These are phyloP conservation scores for Pseudomyrmex pallidus DNA, from an alignment of 1,140 invertebrate genomes.

Conservation along the genomic window DNA sequence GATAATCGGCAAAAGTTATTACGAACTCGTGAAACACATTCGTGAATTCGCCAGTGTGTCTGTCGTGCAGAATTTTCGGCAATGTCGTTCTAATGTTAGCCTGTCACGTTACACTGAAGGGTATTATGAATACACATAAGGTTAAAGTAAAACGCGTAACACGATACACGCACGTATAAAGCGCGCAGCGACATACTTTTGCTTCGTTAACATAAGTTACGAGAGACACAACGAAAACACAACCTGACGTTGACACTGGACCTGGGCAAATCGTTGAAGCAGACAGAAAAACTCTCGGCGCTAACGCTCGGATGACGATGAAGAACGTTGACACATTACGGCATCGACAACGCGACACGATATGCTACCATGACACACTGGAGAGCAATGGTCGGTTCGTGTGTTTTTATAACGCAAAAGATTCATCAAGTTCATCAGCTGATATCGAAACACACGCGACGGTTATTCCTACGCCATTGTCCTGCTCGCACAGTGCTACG, in stretches of 20 bases:
- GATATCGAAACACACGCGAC: slow-evolving; percentile 55
- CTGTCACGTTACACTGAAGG: not conserved
- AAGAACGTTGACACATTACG: slow-evolving; percentile 50
- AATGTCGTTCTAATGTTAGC: not conserved
- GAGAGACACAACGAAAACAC: slow-evolving; percentile 46
- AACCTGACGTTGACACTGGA: slow-evolving; percentile 47
- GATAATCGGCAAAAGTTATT: not conserved
- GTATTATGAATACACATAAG: not conserved
- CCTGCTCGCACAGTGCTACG: not conserved
- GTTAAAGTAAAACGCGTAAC: not conserved
- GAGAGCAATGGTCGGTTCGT: slow-evolving; percentile 12
- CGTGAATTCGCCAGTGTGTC: not conserved
- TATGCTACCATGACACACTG: slow-evolving; percentile 8
- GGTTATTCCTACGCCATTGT: slow-evolving; percentile 64
- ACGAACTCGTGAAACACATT: not conserved
- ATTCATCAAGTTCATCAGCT: slow-evolving; percentile 72
- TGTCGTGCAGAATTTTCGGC: not conserved
- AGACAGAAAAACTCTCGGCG: slow-evolving; percentile 8
- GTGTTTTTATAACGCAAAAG: slow-evolving; percentile 66
- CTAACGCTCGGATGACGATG: not conserved
- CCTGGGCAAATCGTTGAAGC: slow-evolving; percentile 18
- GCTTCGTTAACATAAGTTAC: not conserved
- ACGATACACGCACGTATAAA: not conserved
- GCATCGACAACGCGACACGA: slow-evolving; percentile 35
- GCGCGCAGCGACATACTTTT: not conserved